A percentile compares a stretch with the other conserved stretches of the same genome.
phyloP scores from a whole-genome alignment of 2,113 vertebrate genomes.

The Notothenia rossii region DNA sequence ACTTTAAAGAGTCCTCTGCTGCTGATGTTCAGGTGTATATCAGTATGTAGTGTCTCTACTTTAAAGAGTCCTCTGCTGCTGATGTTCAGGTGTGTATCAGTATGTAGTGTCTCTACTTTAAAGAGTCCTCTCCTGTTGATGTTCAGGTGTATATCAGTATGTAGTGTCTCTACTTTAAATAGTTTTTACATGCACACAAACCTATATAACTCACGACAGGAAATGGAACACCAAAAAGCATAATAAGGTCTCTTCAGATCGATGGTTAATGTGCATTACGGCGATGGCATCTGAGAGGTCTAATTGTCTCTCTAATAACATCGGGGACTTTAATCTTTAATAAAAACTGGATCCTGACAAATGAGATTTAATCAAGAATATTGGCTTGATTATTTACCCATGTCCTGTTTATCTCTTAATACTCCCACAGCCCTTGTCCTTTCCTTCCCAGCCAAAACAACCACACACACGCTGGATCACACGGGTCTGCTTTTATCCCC shows the following conservation, averaged over 20 bases:
- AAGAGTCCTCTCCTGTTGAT: too few species aligned
- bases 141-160: too few species aligned
- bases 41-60: too few species aligned
- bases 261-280: background rate
- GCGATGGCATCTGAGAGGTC: background rate
- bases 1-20: too few species aligned
- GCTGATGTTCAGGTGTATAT: too few species aligned
- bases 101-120: too few species aligned
- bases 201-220: background rate
- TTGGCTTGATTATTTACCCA: slow-evolving; percentile 14
- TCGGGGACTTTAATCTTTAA: slow-evolving; percentile 27
- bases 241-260: background rate
- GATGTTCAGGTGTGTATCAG: too few species aligned
- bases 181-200: too few species aligned
- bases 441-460: background rate
- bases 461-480: background rate
- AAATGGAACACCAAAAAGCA: background rate
- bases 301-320: slow-evolving; percentile 10
- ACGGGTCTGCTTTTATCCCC: slow-evolving; percentile 31
- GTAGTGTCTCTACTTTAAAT: too few species aligned
- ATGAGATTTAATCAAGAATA: slow-evolving; percentile 41
- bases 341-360: slow-evolving; percentile 23
- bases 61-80: too few species aligned
- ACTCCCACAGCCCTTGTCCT: slow-evolving; percentile 12
- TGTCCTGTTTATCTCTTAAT: slow-evolving; percentile 31